Conservation (phyloP, 2,888 invertebrate species). For the Amaurobius ferox region DNA sequence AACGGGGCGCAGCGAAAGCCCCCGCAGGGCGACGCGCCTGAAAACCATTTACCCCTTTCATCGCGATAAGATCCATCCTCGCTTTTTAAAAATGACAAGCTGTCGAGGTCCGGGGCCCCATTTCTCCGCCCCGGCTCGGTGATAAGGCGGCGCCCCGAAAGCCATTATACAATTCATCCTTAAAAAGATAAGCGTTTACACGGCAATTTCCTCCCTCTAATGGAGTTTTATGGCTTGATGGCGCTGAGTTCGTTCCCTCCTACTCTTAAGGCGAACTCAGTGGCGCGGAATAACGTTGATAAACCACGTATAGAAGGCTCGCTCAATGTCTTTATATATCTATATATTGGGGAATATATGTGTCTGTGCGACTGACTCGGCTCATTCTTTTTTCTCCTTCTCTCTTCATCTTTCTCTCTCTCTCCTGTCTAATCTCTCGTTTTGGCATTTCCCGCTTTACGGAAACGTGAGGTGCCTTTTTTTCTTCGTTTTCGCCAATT, state of each 20-base stretch:
- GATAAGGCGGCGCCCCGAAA: conserved; percentile 61
- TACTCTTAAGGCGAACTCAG: conserved; percentile 25
- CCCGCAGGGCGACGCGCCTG: conserved; percentile 48
- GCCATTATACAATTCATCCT: conserved; percentile 73
- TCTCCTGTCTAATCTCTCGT: not conserved
- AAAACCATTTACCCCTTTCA: conserved; percentile 70
- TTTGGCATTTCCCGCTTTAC: conserved; percentile 14
- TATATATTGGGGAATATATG: not conserved
- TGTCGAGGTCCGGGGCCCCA: conserved; percentile 44
- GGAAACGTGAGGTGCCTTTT: conserved; percentile 16
- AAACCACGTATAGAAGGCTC: conserved; percentile 41
- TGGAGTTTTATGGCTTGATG: conserved; percentile 69
- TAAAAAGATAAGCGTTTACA: conserved; percentile 73
- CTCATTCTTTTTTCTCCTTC: not conserved
- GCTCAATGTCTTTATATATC: conserved; percentile 11
- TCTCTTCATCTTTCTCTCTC: not conserved
- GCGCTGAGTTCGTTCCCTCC: conserved; percentile 24
- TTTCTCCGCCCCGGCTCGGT: conserved; percentile 40
- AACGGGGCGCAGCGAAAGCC: conserved; percentile 12
- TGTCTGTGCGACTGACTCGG: conserved; percentile 6
- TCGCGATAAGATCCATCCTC: conserved; percentile 32
- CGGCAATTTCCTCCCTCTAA: conserved; percentile 73
- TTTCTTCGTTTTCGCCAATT: conserved; percentile 20
- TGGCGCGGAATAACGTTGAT: conserved; percentile 58
- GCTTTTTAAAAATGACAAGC: conserved; percentile 65